phyloP scores from a whole-genome alignment of 2,113 vertebrate species.

The Cichladusa arquata region DNA sequence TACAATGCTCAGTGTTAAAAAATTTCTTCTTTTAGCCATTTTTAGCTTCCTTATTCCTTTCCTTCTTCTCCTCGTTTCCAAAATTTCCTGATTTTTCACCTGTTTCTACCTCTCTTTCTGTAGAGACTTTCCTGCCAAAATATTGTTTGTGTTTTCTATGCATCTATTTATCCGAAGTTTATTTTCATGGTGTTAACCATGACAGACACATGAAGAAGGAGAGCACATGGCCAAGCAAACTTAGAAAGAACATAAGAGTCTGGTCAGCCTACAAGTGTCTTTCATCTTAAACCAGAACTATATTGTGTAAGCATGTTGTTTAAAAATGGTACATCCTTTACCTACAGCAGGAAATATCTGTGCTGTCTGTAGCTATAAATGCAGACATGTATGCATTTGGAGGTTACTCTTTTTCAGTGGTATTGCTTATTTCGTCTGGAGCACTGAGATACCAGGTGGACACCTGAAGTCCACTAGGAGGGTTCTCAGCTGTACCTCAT shows the following conservation, averaged over 20 bases:
- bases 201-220: not conserved
- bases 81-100: not conserved
- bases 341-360: not conserved
- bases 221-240: not conserved
- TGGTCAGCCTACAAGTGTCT: not conserved
- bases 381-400: not conserved
- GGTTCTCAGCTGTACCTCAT: not conserved
- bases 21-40: not conserved
- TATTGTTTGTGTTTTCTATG: not conserved
- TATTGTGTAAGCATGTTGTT: not conserved
- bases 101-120: not conserved
- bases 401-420: not conserved
- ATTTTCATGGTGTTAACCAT: not conserved
- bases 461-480: not conserved
- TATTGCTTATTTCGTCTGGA: not conserved
- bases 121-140: not conserved
- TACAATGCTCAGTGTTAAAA: not conserved
- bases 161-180: not conserved
- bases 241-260: not conserved
- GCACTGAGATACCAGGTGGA: not conserved
- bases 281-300: not conserved
- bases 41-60: not conserved
- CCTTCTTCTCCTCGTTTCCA: not conserved
- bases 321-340: not conserved
- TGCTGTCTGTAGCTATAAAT: not conserved